Evolutionary conservation across 2,888 invertebrate genomes (phyloP).

Genomic region (Cryptus armator): DNA sequence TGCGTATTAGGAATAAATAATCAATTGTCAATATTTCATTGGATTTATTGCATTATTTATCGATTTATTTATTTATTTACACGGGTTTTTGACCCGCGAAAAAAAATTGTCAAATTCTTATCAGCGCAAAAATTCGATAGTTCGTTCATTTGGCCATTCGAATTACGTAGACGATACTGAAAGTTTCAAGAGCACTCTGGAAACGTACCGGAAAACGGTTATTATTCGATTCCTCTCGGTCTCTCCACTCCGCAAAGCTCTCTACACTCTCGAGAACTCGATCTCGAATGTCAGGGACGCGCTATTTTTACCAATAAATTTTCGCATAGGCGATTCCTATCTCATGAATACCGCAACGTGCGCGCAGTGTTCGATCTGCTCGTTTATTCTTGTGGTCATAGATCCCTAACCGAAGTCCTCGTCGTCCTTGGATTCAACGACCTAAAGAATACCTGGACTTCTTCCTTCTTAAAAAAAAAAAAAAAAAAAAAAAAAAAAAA

Average conservation of each 20-base stretch:
- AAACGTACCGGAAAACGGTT: conserved; percentile 69
- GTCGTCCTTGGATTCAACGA: conserved; percentile 51
- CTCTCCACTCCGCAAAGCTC: conserved; percentile 17
- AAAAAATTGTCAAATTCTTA: no score
- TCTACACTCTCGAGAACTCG: conserved; percentile 56
- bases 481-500: neutral
- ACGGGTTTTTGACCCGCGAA: no score
- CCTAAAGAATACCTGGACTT: conserved; percentile 47
- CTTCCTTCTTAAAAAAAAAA: conserved; percentile 48
- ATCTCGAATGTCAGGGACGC: conserved; percentile 74
- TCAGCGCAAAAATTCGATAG: no score
- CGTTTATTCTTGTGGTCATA: conserved; percentile 20
- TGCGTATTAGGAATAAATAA: neutral
- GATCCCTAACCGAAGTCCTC: conserved; percentile 17
- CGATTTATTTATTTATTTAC: no score
- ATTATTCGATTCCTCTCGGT: conserved; percentile 39
- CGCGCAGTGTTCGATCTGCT: conserved; percentile 36
- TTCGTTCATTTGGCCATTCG: neutral
- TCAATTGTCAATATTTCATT: neutral
- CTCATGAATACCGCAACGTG: conserved; percentile 24
- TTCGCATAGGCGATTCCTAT: conserved; percentile 35
- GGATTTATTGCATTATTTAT: no score
- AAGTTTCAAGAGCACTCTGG: conserved; percentile 40
- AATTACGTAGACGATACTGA: neutral
- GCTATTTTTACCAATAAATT: conserved; percentile 51